Conservation (phyloP, 2,113 vertebrate genomes). For the Elaphurus davidianus region DNA sequence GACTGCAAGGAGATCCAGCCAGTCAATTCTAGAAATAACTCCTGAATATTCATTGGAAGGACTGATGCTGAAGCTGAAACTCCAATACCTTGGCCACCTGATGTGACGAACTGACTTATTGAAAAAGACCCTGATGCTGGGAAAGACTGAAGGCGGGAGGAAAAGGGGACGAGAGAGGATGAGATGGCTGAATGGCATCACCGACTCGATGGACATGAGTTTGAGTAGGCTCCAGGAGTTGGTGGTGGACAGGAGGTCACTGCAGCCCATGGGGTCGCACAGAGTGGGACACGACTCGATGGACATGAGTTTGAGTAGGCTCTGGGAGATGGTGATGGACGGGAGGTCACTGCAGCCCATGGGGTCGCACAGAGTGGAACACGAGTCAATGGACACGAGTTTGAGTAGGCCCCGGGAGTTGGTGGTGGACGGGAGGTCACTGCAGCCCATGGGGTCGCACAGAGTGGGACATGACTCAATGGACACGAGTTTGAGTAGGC, state of each 20-base stretch:
- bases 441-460: background rate
- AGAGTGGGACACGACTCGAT: background rate
- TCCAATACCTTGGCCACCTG: background rate
- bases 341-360: background rate
- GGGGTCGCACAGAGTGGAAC: background rate
- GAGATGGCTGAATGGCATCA: background rate
- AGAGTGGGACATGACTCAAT: background rate
- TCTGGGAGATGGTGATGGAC: background rate
- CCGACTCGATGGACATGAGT: background rate
- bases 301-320: background rate
- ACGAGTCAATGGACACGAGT: background rate
- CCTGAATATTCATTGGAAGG: background rate
- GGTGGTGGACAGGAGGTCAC: background rate
- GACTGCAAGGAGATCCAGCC: background rate
- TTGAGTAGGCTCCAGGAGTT: background rate
- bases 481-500: background rate
- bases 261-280: background rate
- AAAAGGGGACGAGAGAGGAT: background rate
- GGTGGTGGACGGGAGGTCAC: background rate
- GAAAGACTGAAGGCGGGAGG: background rate
- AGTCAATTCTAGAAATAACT: background rate
- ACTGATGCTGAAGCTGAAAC: background rate
- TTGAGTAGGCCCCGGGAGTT: background rate
- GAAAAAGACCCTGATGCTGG: background rate
- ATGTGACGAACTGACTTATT: background rate